A percentile compares a stretch with the other conserved stretches of the same genome.
These are phyloP conservation scores for Polyommatus iphigenia DNA, from an alignment of 2,888 invertebrate species.

Conservation along the genomic window DNA sequence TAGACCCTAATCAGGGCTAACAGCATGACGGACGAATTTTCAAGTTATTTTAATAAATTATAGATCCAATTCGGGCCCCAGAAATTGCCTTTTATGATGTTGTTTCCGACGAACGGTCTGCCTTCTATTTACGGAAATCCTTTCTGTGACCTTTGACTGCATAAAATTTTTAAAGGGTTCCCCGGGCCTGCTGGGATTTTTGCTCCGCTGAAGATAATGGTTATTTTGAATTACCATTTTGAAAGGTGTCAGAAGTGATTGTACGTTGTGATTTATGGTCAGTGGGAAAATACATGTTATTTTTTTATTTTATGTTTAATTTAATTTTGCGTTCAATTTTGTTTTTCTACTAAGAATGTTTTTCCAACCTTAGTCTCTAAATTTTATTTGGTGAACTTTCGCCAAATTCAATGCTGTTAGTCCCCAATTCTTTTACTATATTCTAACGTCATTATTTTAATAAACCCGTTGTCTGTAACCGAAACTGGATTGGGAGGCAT, in stretches of 20 bases:
- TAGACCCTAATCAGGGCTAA: not conserved
- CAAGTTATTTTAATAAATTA: conserved; percentile 22
- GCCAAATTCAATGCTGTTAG: too few relatives aligned
- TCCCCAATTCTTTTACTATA: too few relatives aligned
- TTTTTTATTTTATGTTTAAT: too few relatives aligned
- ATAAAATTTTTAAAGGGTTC: conserved; percentile 18
- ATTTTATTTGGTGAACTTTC: too few relatives aligned
- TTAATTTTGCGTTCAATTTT: too few relatives aligned
- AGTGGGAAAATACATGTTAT: too few relatives aligned
- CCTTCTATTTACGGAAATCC: conserved; percentile 19
- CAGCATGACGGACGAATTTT: not conserved
- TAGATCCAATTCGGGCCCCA: not conserved
- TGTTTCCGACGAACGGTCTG: conserved; percentile 16
- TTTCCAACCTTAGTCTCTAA: too few relatives aligned
- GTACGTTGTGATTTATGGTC: not conserved
- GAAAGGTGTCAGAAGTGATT: not conserved
- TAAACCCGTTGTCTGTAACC: too few relatives aligned
- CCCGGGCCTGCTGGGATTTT: not conserved
- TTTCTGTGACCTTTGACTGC: conserved; percentile 25
- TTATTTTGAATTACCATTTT: conserved; percentile 3
- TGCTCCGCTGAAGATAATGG: conserved; percentile 17
- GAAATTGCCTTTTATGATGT: conserved; percentile 29
- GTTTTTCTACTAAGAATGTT: too few relatives aligned
- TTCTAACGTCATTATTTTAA: too few relatives aligned
- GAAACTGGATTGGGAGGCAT: too few relatives aligned